Evolutionary conservation across 1,140 invertebrate species (phyloP).

Genomic region (Metopolophium dirhodum): DNA sequence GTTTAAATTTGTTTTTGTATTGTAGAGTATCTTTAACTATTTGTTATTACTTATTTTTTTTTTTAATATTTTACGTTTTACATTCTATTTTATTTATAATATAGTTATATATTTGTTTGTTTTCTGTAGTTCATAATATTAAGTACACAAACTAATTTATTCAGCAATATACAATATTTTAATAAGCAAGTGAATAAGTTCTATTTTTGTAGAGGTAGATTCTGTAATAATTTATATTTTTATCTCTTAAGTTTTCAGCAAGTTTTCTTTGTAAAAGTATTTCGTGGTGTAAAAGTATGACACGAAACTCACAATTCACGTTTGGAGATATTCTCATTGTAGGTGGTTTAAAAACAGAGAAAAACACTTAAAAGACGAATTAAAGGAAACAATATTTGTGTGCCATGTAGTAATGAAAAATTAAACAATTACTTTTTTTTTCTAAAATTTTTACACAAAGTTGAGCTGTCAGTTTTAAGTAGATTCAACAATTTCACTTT

Average conservation of each 20-base stretch:
- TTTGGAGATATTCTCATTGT: not conserved
- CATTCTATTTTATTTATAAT: not conserved
- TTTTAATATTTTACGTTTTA: not conserved
- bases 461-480: not conserved
- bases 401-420: not conserved
- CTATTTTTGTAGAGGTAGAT: not conserved
- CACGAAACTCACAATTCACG: not conserved
- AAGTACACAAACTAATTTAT: not conserved
- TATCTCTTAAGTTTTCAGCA: not conserved
- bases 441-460: not conserved
- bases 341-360: not conserved
- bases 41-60: not conserved
- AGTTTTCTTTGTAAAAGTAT: not conserved
- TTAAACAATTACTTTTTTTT: constrained; percentile 1
- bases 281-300: not conserved
- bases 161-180: constrained; percentile 15
- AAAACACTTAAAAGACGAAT: constrained; percentile 23
- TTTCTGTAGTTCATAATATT: no score
- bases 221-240: constrained; percentile 9
- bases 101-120: not conserved
- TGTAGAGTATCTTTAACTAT: not conserved
- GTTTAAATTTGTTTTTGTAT: not conserved
- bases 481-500: not conserved
- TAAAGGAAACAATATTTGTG: constrained; percentile 8
- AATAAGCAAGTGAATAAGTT: not conserved